phyloP scores from a whole-genome alignment of 2,888 invertebrate species.

The Drosophila pegasa region DNA sequence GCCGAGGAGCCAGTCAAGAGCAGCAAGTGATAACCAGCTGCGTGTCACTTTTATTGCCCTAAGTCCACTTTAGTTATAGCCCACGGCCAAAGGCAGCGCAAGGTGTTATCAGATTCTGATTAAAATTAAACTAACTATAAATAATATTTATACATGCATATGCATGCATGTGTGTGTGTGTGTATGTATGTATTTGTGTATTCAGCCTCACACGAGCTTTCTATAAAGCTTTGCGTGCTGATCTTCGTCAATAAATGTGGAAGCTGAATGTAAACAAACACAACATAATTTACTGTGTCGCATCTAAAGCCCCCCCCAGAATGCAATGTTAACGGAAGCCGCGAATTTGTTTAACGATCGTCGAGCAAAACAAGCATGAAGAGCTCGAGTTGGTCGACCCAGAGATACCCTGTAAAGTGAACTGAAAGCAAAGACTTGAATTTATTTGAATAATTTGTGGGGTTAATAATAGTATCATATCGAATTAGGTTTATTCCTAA shows the following conservation, averaged over 20 bases:
- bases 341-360: conserved; percentile 16
- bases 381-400: background rate
- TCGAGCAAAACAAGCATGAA: background rate
- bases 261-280: conserved; percentile 31
- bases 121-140: conserved; percentile 31
- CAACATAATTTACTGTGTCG: conserved; percentile 18
- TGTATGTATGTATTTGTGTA: conserved; percentile 4
- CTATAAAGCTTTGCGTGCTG: conserved; percentile 11
- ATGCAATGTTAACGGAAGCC: conserved; percentile 18
- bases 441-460: background rate
- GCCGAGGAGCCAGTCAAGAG: conserved; percentile 31
- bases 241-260: conserved; percentile 36
- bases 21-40: conserved; percentile 34
- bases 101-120: conserved; percentile 35
- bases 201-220: conserved; percentile 10
- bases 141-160: conserved; percentile 8
- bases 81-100: conserved; percentile 33
- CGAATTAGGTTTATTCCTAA: too few relatives aligned
- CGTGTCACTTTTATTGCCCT: conserved; percentile 58
- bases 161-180: background rate
- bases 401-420: background rate
- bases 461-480: too few relatives aligned
- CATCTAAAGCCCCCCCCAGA: background rate
- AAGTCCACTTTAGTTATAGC: conserved; percentile 59
- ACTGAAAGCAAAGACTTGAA: background rate